A percentile compares a stretch with the other conserved stretches of the same genome.
These are phyloP conservation scores for Magallana angulata DNA, from an alignment of 1,140 invertebrate genomes.

Conservation along the genomic window DNA sequence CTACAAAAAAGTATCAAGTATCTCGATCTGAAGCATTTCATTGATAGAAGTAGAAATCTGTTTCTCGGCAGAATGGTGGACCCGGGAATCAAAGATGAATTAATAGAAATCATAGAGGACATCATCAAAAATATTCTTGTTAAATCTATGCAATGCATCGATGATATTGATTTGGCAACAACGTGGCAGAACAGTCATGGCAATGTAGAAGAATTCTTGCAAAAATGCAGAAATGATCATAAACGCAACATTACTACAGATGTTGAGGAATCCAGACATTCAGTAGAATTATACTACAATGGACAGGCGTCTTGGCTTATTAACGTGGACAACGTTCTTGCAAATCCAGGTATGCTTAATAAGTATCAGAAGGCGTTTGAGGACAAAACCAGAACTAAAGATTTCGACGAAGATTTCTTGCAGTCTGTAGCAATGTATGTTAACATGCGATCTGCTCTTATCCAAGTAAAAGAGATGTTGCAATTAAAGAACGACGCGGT, in stretches of 20 bases:
- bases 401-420: background rate
- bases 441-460: background rate
- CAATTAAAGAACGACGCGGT: background rate
- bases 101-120: background rate
- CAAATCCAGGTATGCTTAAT: background rate
- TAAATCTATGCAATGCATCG: background rate
- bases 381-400: background rate
- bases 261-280: background rate
- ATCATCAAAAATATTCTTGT: background rate
- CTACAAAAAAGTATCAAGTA: background rate
- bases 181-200: background rate
- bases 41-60: constrained; percentile 38
- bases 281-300: background rate
- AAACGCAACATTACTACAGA: background rate
- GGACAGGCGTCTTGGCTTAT: background rate
- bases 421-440: background rate
- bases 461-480: background rate
- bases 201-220: background rate
- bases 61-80: background rate
- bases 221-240: background rate
- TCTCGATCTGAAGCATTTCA: constrained; percentile 29
- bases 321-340: background rate
- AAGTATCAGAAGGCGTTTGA: background rate
- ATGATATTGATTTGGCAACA: constrained; percentile 1
- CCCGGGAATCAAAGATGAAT: background rate